phyloP scores from a whole-genome alignment of 2,797 vertebrate genomes.

The Momotus momota region DNA sequence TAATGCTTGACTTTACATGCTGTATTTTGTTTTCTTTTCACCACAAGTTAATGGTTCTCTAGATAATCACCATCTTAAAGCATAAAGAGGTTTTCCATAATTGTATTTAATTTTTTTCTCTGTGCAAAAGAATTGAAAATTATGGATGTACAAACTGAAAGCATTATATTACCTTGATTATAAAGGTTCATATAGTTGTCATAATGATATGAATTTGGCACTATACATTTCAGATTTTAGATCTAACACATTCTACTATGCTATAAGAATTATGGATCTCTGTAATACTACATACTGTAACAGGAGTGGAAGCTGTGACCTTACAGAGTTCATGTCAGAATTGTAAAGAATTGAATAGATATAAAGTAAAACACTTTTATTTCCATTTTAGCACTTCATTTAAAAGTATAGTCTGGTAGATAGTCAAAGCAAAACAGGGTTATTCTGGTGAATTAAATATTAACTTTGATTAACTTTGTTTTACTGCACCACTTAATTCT shows the following conservation, averaged over 20 bases:
- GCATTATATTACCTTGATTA: neutral
- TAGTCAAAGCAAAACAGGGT: constrained; percentile 23
- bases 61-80: neutral
- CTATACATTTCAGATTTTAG: neutral
- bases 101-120: neutral
- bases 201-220: neutral
- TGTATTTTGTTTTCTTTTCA: neutral
- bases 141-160: neutral
- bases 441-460: constrained; percentile 64
- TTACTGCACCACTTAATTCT: constrained; percentile 53
- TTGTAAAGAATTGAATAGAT: neutral
- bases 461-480: constrained; percentile 40
- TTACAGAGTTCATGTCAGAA: neutral
- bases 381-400: constrained; percentile 49
- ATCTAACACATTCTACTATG: neutral
- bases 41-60: neutral
- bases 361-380: neutral
- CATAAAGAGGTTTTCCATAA: neutral
- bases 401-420: constrained; percentile 60
- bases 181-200: neutral
- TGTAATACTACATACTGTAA: neutral
- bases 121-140: neutral
- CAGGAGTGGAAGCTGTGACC: neutral
- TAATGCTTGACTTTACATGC: neutral
- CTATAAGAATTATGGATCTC: neutral